Evolutionary conservation across 2,113 vertebrate genomes (phyloP).

Genomic region (Gallinago jamesoni): DNA sequence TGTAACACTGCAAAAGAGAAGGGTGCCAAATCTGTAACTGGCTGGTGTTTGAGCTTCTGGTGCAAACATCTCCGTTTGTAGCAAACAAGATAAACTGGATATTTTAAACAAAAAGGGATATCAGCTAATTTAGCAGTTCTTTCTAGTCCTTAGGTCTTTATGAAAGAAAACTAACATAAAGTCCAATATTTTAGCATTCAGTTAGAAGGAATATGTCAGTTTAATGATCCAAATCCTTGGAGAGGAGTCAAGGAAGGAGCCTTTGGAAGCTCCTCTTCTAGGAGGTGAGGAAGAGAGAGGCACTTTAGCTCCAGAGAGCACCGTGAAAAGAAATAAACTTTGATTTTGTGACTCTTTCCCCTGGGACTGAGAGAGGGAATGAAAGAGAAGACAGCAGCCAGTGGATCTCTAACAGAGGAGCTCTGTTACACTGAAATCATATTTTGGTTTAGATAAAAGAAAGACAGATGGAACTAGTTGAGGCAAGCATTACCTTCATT

Average conservation of each 20-base stretch:
- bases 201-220: not conserved
- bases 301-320: not conserved
- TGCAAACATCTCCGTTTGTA: not conserved
- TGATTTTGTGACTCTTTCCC: not conserved
- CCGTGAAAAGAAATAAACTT: not conserved
- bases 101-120: not conserved
- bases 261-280: not conserved
- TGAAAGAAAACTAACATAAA: not conserved
- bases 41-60: not conserved
- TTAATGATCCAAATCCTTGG: not conserved
- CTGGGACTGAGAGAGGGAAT: not conserved
- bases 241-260: not conserved
- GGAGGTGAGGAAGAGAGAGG: not conserved
- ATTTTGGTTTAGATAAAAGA: not conserved
- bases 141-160: not conserved
- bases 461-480: not conserved
- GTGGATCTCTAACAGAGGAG: not conserved
- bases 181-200: not conserved
- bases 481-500: not conserved
- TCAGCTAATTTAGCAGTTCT: not conserved
- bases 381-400: not conserved
- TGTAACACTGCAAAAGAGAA: slow-evolving; percentile 84
- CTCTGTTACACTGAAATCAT: not conserved
- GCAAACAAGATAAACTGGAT: not conserved
- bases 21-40: not conserved